Percentiles rank a stretch among this genome's conserved stretches.
Conservation (phyloP, 2,888 invertebrate genomes). For the Erebia epiphron region DNA sequence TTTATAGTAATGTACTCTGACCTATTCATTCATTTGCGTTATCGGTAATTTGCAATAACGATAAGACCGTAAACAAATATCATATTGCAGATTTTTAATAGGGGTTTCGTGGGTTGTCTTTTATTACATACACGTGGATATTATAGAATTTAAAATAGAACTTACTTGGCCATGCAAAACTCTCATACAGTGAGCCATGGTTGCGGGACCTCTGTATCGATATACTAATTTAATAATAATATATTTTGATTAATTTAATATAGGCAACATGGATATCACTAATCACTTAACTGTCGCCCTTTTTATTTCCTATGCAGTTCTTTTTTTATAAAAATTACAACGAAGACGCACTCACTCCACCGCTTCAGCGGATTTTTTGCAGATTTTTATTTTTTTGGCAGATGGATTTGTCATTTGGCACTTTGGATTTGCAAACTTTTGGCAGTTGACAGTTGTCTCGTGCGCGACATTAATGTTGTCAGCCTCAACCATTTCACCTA, state of each 20-base stretch:
- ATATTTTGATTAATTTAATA: conserved; percentile 54
- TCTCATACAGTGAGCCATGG: conserved; percentile 90
- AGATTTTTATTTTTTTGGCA: conserved; percentile 38
- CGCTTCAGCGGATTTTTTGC: conserved; percentile 52
- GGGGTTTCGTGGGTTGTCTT: conserved; percentile 20
- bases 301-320: conserved; percentile 50
- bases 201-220: conserved; percentile 71
- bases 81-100: conserved; percentile 30
- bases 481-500: conserved; percentile 22
- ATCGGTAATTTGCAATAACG: conserved; percentile 47
- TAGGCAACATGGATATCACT: conserved; percentile 70
- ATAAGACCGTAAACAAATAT: conserved; percentile 65
- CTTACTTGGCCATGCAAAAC: conserved; percentile 90
- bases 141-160: conserved; percentile 46
- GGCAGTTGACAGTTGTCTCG: conserved; percentile 40
- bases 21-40: conserved; percentile 56
- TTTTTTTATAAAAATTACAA: conserved; percentile 36
- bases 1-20: conserved; percentile 53
- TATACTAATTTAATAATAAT: conserved; percentile 51
- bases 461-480: conserved; percentile 41
- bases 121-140: conserved; percentile 50
- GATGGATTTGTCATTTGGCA: neutral
- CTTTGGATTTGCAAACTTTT: conserved; percentile 17
- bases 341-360: conserved; percentile 48
- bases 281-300: conserved; percentile 50